These are phyloP conservation scores for Lypha dubia DNA, from an alignment of 2,888 invertebrate species.

Conservation along the genomic window DNA sequence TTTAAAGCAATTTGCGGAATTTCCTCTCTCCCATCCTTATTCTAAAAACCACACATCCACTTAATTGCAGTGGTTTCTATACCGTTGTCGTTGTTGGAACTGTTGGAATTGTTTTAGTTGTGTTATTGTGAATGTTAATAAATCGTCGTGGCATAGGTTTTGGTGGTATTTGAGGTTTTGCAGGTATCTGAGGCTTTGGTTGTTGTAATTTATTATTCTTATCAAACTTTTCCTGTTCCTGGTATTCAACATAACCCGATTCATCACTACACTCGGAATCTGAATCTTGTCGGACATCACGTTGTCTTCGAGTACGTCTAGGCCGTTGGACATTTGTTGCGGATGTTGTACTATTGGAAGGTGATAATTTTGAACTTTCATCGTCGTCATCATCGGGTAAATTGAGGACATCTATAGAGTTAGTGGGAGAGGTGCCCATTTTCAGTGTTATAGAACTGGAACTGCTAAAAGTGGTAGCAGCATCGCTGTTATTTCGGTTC, in stretches of 20 bases:
- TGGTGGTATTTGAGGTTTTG: constrained; percentile 77
- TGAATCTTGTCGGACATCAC: constrained; percentile 77
- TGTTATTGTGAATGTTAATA: constrained; percentile 66
- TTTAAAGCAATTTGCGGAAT: too few species aligned
- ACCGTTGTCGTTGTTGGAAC: constrained; percentile 74
- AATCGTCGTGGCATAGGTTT: constrained; percentile 79
- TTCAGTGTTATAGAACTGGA: constrained; percentile 81
- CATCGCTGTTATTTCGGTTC: constrained; percentile 78
- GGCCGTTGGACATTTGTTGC: constrained; percentile 66
- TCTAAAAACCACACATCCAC: too few species aligned
- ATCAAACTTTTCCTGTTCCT: constrained; percentile 76
- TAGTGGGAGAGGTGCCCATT: constrained; percentile 75
- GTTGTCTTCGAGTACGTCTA: constrained; percentile 50
- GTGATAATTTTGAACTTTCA: constrained; percentile 30
- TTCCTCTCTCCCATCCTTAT: too few species aligned
- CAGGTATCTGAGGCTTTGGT: constrained; percentile 71
- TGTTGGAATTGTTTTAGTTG: constrained; percentile 56
- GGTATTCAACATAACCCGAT: constrained; percentile 93
- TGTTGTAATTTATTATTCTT: constrained; percentile 45
- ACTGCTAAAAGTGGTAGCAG: constrained; percentile 80
- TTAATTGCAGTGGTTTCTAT: constrained; percentile 50
- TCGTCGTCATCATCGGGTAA: constrained; percentile 37
- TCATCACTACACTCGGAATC: constrained; percentile 95
- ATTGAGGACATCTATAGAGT: constrained; percentile 69
- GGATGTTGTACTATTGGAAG: constrained; percentile 49